Base-by-base conservation (phyloP, 2,888 invertebrate species). In the Andrena praecox region DNA sequence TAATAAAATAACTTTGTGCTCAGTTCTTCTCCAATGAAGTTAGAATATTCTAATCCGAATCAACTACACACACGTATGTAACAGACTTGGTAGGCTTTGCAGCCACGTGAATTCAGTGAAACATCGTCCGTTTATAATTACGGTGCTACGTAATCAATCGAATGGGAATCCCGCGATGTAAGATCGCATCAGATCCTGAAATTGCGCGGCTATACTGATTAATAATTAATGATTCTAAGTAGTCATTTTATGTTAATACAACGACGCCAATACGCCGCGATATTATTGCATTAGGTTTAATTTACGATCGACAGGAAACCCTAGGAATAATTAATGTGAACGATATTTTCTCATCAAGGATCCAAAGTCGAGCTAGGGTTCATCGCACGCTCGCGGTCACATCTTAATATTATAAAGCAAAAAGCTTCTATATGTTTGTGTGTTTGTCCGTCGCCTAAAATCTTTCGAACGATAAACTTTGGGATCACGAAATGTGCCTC, bases 91-190 rank as follows among this genome's bases (percentile, higher is more conserved):
- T 52, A 20, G 7, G 66, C 24, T 71, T 56, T 31, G 12, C 27
- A 35, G 42, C 68, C 54, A 66, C 35, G 50, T 62, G 60, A 79
- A 50, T 70, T 50, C 33, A 74, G 42, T 63, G 62, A 24, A 69
- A 31, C 29, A 77, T 77, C n/a, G 59, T 63, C 33, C 12, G 52
- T 60, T 66, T 76, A 72, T 70, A 77, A 80, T 77, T 69, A 67
- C 27, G 2, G 16, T 56, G 33, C 84, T 87, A 82, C 77, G 76
- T 71, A 73, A 87, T 80, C 77, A 35, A 80, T 67, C 50, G 66
- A 75, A 64, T 77, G 84, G 76, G 81, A 87, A 86, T 81, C 75
- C 87, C 85, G 50, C 3, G 71, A 79, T 20, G 64, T 60, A 59
- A 85, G 60, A 77, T 85, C 52, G 50, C 48, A 69, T 71, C 59